Base-by-base conservation (phyloP, 2,113 vertebrate genomes). In the Lophotis ruficrista region DNA sequence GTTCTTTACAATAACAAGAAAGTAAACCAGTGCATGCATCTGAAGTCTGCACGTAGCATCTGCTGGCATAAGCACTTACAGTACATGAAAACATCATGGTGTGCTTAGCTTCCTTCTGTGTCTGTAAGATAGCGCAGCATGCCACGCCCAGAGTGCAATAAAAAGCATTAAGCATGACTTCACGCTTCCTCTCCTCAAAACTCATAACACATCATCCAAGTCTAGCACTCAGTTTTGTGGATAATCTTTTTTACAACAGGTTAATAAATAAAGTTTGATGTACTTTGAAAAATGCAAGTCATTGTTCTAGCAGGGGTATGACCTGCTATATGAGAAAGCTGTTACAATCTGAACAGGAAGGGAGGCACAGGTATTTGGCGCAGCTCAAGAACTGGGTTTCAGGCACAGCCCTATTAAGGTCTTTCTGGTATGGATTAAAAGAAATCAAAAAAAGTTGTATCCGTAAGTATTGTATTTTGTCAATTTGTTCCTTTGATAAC, bases 151-250 rank as follows among this genome's bases (percentile, higher is more conserved):
- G 18, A 50, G 57, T 1, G 13, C 17, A 88, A 60, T 30, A 51
- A 81, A 92, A 78, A 69, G 51, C 64, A 92, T 81, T 47, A 78
- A 43, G 91, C 43, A 30, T 92, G 82, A 88, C 68, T 91, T 95
- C 82, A 86, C 1, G 1, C 50, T 95, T 95, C 87, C 90, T 37
- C 25, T 85, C 85, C 71, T 77, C 64, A 93, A 70, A 89, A 77
- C 35, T 68, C 9, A 0, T 72, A 81, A 51, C 88, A 73, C 56
- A 41, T 45, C 56, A 66, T 12, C 47, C 54, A 83, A 50, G 71
- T 28, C 71, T 43, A 86, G 47, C 68, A 56, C 45, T 57, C 54
- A 27, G 53, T 57, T 93, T 71, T 75, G 54, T 9, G 43, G 56
- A 80, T 69, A 80, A 89, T 50, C 45, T 65, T 83, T 91, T 96